These are phyloP conservation scores for Chalcosyrphus nemorum DNA, from an alignment of 2,888 invertebrate genomes.

Conservation along the genomic window DNA sequence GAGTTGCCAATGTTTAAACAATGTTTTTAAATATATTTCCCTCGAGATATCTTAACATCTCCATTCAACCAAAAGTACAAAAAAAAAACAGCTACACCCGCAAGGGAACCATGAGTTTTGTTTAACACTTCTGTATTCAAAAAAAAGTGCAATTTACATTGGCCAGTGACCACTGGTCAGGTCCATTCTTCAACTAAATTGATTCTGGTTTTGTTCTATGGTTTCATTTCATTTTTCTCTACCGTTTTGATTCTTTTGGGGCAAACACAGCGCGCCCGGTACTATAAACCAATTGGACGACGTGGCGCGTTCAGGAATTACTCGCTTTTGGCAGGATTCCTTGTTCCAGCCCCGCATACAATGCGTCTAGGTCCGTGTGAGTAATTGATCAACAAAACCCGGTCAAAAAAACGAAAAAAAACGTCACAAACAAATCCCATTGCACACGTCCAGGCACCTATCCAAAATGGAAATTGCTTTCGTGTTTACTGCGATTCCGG, in stretches of 20 bases:
- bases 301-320: slow-evolving; percentile 15
- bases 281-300: slow-evolving; percentile 15
- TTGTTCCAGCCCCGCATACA: not conserved
- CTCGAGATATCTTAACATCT: not conserved
- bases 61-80: slow-evolving; percentile 3
- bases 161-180: not conserved
- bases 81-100: not conserved
- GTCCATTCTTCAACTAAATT: slow-evolving; percentile 35
- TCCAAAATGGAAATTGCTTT: slow-evolving; percentile 53
- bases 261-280: not conserved
- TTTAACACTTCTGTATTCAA: slow-evolving; percentile 19
- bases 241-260: not conserved
- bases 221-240: slow-evolving; percentile 4
- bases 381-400: slow-evolving; percentile 56
- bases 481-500: slow-evolving; percentile 44
- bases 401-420: slow-evolving; percentile 3
- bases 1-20: slow-evolving; percentile 19
- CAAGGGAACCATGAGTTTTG: slow-evolving; percentile 1
- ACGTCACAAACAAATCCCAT: slow-evolving; percentile 1
- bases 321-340: slow-evolving; percentile 6
- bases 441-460: slow-evolving; percentile 9
- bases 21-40: not conserved
- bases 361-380: slow-evolving; percentile 21
- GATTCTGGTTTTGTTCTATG: slow-evolving; percentile 26
- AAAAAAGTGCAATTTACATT: slow-evolving; percentile 19